Evolutionary conservation across 2,888 invertebrate genomes (phyloP), one percentile per base, ranked within the genome.

Genomic region (Meta bourneti): DNA sequence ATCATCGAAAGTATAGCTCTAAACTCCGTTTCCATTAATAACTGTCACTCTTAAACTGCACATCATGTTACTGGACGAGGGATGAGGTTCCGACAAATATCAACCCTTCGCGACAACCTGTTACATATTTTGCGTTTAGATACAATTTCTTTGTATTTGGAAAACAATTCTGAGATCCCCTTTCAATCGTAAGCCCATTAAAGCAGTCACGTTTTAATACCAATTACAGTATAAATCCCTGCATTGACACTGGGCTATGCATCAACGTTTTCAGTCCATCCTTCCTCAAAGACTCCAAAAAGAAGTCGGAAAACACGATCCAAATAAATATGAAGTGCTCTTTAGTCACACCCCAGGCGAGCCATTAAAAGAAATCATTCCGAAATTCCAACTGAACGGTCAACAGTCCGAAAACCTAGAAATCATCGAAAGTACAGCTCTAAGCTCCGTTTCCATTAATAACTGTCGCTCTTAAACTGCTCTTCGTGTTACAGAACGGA

Each of bases 391-490:
- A 51, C 52, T 77, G 81, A 91, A 91, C 49, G 86, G 86, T 77
- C 86, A 70, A 71, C 82, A 91, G 71, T 77, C 83, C 54, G 78
- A 87, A 91, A 85, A 86, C 85, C 19, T 51, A 90, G 84, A 90
- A 86, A 91, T 83, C 70, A 78, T 48, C 51, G 86, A 79, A 91
- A 87, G 74, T 87, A 88, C 87, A 83, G 87, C 87, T 91, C 86
- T 91, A 54, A 81, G 81, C 81, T 91, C 78, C 72, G 82, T 91
- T 85, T 87, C 91, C 91, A 91, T 91, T 91, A 91, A 91, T 91
- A 91, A 91, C 91, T 87, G 87, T 87, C 91, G 78, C 72, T 87
- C 79, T 88, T 91, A 83, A 91, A 91, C 91, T 91, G 87, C 78
- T 87, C 51, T 91, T 91, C 91, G 87, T 91, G 91, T 91, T 90